Base-by-base conservation (phyloP, 2,888 invertebrate genomes). In the Orchesella flavescens region DNA sequence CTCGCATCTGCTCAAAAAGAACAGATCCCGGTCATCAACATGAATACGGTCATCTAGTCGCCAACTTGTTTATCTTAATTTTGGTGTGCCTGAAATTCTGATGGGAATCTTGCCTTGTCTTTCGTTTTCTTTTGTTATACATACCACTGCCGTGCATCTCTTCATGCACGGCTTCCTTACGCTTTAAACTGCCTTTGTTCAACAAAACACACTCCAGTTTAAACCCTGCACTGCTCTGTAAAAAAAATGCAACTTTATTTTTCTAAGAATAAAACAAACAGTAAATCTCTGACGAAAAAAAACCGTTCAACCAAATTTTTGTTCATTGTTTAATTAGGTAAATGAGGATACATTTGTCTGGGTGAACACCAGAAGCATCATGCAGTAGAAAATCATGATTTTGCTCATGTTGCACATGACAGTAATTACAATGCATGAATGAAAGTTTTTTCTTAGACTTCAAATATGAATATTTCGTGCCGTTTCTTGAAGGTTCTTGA, bases 21-120 rank as follows among this genome's bases (percentile, higher is more conserved):
- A 21, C 19, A 49, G 19, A 53, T 59, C 34, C 21, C 21, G 24
- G 44, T 24, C 46, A 44, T 44, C 61, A 55, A n/a, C 19, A 53
- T 65, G 80, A 80, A 68, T 68, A 74, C 68, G 73, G 80, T 80
- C 73, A 74, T 80, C 80, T 80, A 80, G 80, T 80, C 80, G 73
- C 19, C 53, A 46, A 21, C 44, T 15, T 59, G 44, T 44, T 74
- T 57, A 66, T 55, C 73, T 7, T 72, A 21, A 24, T 69, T 69
- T 23, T 69, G 68, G 19, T 53, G 49, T 53, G 53, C 21, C 21
- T 21, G 13, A 21, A 69, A 68, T 15, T 7, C 13, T 46, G 15
- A 21, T 7, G 15, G 23, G 23, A 23, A 17, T 69, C 49, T 49
- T 53, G n/a, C 17, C 49, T 49, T 69, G 69, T 69, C 66, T 66